These are phyloP conservation scores for Cettia cetti DNA, from an alignment of 2,113 vertebrate genomes.

Conservation along the genomic window DNA sequence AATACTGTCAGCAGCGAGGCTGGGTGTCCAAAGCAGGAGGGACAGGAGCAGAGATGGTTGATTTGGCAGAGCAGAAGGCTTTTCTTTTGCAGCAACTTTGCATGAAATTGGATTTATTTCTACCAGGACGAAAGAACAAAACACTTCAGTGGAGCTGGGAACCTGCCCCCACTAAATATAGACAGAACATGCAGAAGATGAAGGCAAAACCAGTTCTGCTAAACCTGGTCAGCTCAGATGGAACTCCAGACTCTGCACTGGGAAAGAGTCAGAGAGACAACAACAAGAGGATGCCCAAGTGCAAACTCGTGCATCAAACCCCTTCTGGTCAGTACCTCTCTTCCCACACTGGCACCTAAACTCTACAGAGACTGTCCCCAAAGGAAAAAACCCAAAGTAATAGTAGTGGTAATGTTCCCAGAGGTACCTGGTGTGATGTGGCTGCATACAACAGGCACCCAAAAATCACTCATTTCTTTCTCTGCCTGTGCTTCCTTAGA, in stretches of 20 bases:
- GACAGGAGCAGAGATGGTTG: not conserved
- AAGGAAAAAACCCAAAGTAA: not conserved
- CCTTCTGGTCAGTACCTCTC: not conserved
- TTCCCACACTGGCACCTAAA: not conserved
- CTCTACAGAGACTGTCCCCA: not conserved
- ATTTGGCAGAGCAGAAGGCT: not conserved
- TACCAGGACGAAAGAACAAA: not conserved
- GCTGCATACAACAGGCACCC: not conserved
- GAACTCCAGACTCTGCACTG: not conserved
- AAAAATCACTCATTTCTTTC: not conserved
- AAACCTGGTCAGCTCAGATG: not conserved
- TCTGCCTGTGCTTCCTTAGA: not conserved
- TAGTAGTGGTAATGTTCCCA: not conserved
- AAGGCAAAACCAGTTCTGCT: not conserved
- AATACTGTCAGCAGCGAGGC: not conserved
- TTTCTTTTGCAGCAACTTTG: not conserved
- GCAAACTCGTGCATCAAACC: not conserved
- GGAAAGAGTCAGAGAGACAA: not conserved
- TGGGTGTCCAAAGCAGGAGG: not conserved
- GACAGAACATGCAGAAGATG: fast-evolving
- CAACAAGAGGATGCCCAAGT: not conserved
- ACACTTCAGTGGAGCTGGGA: not conserved
- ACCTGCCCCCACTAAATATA: not conserved
- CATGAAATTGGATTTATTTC: not conserved
- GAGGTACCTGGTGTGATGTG: not conserved